Evolutionary conservation across 2,888 invertebrate species (phyloP).

Genomic region (Brachylomia viminalis): DNA sequence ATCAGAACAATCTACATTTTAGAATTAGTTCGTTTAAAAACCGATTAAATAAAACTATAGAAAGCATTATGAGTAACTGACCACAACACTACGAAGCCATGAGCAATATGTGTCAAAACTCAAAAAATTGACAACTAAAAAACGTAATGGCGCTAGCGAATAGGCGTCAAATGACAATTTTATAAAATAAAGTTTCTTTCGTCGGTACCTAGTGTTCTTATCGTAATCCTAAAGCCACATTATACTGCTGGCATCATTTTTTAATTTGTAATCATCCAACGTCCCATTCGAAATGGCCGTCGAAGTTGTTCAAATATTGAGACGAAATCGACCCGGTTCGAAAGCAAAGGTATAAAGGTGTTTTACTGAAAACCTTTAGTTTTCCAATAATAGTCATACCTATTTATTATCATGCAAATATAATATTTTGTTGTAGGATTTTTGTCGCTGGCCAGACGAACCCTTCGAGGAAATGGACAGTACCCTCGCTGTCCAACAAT

Average conservation of each 20-base stretch:
- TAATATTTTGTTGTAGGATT: conserved; percentile 92
- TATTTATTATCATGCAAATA: not conserved
- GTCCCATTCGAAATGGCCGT: conserved; percentile 92
- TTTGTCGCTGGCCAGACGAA: conserved; percentile 99
- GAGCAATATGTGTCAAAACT: conserved; percentile 5
- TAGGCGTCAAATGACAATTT: conserved; percentile 21
- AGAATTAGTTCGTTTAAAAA: not conserved
- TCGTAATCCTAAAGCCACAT: conserved; percentile 11
- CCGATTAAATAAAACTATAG: conserved; percentile 5
- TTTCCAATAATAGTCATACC: not conserved
- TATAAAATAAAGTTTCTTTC: conserved; percentile 19
- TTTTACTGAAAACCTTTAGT: not conserved
- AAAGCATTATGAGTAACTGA: not conserved
- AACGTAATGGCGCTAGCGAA: conserved; percentile 43
- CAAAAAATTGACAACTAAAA: conserved; percentile 28
- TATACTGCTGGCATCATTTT: not conserved
- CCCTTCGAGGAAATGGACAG: conserved; percentile 99
- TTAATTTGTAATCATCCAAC: not conserved
- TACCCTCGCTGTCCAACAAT: conserved; percentile 99
- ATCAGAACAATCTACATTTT: not conserved
- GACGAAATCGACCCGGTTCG: conserved; percentile 97
- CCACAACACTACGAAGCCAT: conserved; percentile 15
- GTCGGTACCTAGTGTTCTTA: not conserved
- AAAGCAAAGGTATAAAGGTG: conserved; percentile 93
- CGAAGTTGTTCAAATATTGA: conserved; percentile 93